phyloP scores from a whole-genome alignment of 2,888 invertebrate species.

The Trisateles emortualis region DNA sequence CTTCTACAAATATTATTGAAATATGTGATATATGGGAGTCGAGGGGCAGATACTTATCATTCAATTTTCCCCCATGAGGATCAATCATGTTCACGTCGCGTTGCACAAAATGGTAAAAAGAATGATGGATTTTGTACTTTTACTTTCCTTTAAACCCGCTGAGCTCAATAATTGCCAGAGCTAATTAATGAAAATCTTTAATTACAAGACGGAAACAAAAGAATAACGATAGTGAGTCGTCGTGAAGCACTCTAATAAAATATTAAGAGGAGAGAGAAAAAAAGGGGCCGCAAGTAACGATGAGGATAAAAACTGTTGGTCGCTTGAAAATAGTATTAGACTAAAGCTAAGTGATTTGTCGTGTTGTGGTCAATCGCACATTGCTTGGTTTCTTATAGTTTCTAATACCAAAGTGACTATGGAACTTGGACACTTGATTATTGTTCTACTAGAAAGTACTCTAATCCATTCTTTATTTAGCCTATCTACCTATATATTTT shows the following conservation, averaged over 20 bases:
- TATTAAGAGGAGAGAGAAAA: slow-evolving; percentile 45
- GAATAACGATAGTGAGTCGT: slow-evolving; percentile 27
- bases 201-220: slow-evolving; percentile 26
- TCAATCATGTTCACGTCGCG: slow-evolving; percentile 40
- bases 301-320: slow-evolving; percentile 54
- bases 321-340: slow-evolving; percentile 62
- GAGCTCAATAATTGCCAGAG: slow-evolving; percentile 26
- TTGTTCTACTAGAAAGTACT: slow-evolving; percentile 19
- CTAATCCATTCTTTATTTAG: too few relatives aligned
- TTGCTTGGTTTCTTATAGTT: slow-evolving; percentile 66
- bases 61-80: slow-evolving; percentile 25
- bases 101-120: slow-evolving; percentile 26
- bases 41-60: slow-evolving; percentile 29
- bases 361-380: slow-evolving; percentile 79
- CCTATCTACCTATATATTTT: background rate
- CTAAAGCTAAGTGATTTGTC: slow-evolving; percentile 80
- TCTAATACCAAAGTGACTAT: slow-evolving; percentile 62
- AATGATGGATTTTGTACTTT: slow-evolving; percentile 19
- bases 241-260: slow-evolving; percentile 51
- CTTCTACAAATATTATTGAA: slow-evolving; percentile 4
- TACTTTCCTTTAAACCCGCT: slow-evolving; percentile 8
- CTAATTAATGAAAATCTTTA: slow-evolving; percentile 33
- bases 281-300: slow-evolving; percentile 40
- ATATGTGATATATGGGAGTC: slow-evolving; percentile 28
- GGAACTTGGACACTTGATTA: slow-evolving; percentile 49